A percentile compares a stretch with the other conserved stretches of the same genome.
phyloP scores from a whole-genome alignment of 2,888 invertebrate genomes.

The Scaptomyza flava region DNA sequence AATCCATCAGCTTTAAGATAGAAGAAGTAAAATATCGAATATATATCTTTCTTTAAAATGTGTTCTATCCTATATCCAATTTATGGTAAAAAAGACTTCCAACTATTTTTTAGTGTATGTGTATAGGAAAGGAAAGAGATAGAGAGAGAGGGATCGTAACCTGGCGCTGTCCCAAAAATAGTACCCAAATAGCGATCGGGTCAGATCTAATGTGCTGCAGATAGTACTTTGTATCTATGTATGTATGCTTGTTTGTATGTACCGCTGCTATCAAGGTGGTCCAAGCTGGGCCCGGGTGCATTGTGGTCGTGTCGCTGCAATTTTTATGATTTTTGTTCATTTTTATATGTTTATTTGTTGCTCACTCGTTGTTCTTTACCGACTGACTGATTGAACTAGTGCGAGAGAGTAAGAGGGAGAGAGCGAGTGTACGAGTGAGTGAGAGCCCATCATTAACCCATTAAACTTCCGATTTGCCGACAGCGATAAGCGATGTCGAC shows the following conservation, averaged over 20 bases:
- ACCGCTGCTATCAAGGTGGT: constrained; percentile 67
- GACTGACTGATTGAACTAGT: constrained; percentile 7
- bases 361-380: constrained; percentile 24
- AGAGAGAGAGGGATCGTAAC: neutral
- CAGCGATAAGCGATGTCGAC: constrained; percentile 74
- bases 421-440: constrained; percentile 6
- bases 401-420: constrained; percentile 8
- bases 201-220: constrained; percentile 32
- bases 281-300: constrained; percentile 71
- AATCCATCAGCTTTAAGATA: no score
- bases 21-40: no score
- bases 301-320: constrained; percentile 74
- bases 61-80: no score
- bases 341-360: constrained; percentile 79
- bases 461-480: constrained; percentile 80
- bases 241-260: neutral
- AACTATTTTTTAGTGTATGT: no score
- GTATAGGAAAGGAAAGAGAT: neutral
- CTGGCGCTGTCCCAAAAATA: constrained; percentile 36
- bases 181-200: constrained; percentile 32
- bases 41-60: no score
- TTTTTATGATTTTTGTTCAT: constrained; percentile 73
- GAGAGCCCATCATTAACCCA: constrained; percentile 75
- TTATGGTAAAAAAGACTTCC: no score
- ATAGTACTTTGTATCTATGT: constrained; percentile 1